Percentiles rank a stretch among this genome's conserved stretches.
Evolutionary conservation across 1,140 invertebrate genomes (phyloP).

Genomic region (Medauroidea extradentata): DNA sequence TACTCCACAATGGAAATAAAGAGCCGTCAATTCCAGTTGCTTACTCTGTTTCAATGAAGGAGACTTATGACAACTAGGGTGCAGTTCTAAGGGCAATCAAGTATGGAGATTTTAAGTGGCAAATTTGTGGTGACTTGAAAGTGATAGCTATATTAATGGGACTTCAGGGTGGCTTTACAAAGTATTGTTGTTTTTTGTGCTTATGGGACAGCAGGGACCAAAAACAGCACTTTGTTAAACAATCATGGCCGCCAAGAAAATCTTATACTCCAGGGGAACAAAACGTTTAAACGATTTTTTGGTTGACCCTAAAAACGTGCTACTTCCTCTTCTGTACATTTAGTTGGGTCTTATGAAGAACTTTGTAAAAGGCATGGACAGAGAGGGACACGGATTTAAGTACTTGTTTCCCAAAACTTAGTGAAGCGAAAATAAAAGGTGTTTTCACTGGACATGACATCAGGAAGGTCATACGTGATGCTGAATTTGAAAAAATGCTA

Average conservation of each 20-base stretch:
- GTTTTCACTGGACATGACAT: slow-evolving; percentile 36
- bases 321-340: slow-evolving; percentile 39
- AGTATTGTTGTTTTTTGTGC: slow-evolving; percentile 39
- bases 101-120: slow-evolving; percentile 4
- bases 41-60: slow-evolving; percentile 7
- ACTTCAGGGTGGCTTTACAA: slow-evolving; percentile 1
- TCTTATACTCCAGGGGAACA: slow-evolving; percentile 27
- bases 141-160: slow-evolving; percentile 4
- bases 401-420: slow-evolving; percentile 34
- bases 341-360: slow-evolving; percentile 39
- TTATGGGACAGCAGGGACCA: slow-evolving; percentile 42
- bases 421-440: slow-evolving; percentile 34
- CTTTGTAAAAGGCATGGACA: slow-evolving; percentile 34
- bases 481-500: slow-evolving; percentile 20
- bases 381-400: slow-evolving; percentile 32
- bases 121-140: slow-evolving; percentile 8
- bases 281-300: slow-evolving; percentile 35
- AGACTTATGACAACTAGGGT: slow-evolving; percentile 2
- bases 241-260: slow-evolving; percentile 30
- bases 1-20: slow-evolving; percentile 26
- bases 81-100: background rate
- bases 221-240: slow-evolving; percentile 32
- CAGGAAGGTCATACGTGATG: slow-evolving; percentile 26
- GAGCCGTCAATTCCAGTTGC: slow-evolving; percentile 11
- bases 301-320: slow-evolving; percentile 30